Evolutionary conservation across 1,140 invertebrate genomes (phyloP).

Genomic region (Drosophila pandora): DNA sequence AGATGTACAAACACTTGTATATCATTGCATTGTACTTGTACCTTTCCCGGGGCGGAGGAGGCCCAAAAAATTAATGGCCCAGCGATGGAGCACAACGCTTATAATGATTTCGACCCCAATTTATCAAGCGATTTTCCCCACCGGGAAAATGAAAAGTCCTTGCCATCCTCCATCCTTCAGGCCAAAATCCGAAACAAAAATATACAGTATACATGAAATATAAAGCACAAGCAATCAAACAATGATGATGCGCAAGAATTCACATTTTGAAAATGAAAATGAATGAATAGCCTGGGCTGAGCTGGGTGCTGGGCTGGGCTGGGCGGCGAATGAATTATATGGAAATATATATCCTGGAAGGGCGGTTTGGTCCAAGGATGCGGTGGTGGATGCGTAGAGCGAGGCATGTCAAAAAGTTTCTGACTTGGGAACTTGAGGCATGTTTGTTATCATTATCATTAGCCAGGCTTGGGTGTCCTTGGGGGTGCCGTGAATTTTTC

Average conservation of each 20-base stretch:
- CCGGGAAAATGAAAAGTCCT: constrained; percentile 61
- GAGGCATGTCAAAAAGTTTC: constrained; percentile 76
- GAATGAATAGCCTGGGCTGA: constrained; percentile 53
- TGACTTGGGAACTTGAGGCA: constrained; percentile 72
- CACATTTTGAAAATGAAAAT: constrained; percentile 68
- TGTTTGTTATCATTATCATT: constrained; percentile 83
- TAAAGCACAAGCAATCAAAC: constrained; percentile 80
- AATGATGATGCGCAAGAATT: constrained; percentile 83
- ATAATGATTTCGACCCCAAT: constrained; percentile 81
- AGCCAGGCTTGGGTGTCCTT: constrained; percentile 41
- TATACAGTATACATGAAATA: constrained; percentile 31
- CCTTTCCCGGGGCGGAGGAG: constrained; percentile 6
- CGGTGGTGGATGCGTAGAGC: constrained; percentile 9
- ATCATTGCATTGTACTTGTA: constrained; percentile 53
- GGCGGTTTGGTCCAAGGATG: not conserved
- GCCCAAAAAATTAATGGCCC: constrained; percentile 67
- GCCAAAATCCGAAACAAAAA: constrained; percentile 33
- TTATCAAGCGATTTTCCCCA: constrained; percentile 73
- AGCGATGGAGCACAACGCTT: constrained; percentile 71
- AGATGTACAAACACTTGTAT: constrained; percentile 43
- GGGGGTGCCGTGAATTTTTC: constrained; percentile 62
- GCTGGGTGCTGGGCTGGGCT: constrained; percentile 41
- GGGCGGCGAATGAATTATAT: constrained; percentile 73
- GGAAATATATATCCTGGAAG: constrained; percentile 55
- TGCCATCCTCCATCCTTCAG: constrained; percentile 2